phyloP scores from a whole-genome alignment of 2,888 invertebrate genomes.

The Magallana nippona region DNA sequence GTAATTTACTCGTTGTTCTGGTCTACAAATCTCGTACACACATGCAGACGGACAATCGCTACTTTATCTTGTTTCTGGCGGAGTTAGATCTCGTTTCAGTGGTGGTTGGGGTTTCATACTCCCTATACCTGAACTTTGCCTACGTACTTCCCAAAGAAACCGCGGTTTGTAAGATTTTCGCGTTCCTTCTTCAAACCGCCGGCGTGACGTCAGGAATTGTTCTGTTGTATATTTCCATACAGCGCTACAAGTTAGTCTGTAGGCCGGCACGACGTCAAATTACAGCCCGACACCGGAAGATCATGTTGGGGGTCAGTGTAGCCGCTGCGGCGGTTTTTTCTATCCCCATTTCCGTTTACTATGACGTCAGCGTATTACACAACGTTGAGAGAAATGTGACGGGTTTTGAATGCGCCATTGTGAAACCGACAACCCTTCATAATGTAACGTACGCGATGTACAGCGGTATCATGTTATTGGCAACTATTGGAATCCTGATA shows the following conservation, averaged over 20 bases:
- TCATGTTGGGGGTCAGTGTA: conserved; percentile 30
- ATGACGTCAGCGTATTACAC: conserved; percentile 35
- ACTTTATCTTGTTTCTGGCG: conserved; percentile 42
- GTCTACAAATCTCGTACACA: conserved; percentile 40
- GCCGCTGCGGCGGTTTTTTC: conserved; percentile 17
- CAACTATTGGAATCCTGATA: conserved; percentile 1
- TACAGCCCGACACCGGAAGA: conserved; percentile 23
- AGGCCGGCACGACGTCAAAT: conserved; percentile 36
- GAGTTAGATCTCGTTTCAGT: conserved; percentile 34
- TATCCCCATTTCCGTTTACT: conserved; percentile 34
- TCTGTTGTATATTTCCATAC: conserved; percentile 41
- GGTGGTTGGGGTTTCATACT: conserved; percentile 7
- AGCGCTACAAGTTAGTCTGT: conserved; percentile 42
- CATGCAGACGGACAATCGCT: conserved; percentile 41
- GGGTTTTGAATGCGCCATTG: conserved; percentile 33
- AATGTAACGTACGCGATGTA: conserved; percentile 3
- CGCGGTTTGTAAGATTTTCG: conserved; percentile 34
- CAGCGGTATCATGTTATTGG: neutral
- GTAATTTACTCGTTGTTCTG: conserved; percentile 36
- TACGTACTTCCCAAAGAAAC: conserved; percentile 37
- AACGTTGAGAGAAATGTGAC: conserved; percentile 36
- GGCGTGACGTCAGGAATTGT: conserved; percentile 42
- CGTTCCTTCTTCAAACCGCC: conserved; percentile 31
- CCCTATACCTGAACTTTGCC: conserved; percentile 40
- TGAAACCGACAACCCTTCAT: neutral